phyloP scores from a whole-genome alignment of 2,797 vertebrate genomes.

The Pseudotriccus pelzelni region DNA sequence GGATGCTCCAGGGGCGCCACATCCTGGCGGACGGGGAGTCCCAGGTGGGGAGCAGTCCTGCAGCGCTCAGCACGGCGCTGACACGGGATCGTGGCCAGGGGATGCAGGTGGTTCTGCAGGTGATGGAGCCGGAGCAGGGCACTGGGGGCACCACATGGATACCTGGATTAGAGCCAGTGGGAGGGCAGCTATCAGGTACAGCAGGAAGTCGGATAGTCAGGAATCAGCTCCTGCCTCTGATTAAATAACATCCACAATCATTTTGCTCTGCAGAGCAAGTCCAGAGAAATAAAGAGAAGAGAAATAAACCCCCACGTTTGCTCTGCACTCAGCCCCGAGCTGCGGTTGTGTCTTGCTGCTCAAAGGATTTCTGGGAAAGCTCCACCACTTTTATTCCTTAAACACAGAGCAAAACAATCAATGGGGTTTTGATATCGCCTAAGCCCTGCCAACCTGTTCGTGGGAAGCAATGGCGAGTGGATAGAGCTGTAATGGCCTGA shows the following conservation, averaged over 20 bases:
- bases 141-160: accelerated
- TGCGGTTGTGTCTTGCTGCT: constrained; percentile 3
- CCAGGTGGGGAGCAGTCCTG: not conserved
- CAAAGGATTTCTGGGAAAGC: constrained; percentile 52
- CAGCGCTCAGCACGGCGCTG: not conserved
- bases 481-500: not conserved
- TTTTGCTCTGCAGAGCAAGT: not conserved
- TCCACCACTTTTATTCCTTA: constrained; percentile 65
- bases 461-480: accelerated
- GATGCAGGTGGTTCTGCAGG: not conserved
- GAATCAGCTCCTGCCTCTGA: not conserved
- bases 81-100: not conserved
- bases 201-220: not conserved
- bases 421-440: constrained; percentile 60
- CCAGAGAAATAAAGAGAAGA: not conserved
- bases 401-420: constrained; percentile 67
- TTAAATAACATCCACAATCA: not conserved
- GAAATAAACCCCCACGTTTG: not conserved
- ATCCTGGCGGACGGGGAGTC: not conserved
- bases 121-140: not conserved
- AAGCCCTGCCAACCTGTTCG: not conserved
- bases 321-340: not conserved
- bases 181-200: not conserved
- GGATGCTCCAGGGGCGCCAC: not conserved
- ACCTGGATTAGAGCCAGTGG: not conserved